These are phyloP conservation scores for Nothoprocta perdicaria DNA, from an alignment of 2,113 vertebrate species.

Conservation along the genomic window DNA sequence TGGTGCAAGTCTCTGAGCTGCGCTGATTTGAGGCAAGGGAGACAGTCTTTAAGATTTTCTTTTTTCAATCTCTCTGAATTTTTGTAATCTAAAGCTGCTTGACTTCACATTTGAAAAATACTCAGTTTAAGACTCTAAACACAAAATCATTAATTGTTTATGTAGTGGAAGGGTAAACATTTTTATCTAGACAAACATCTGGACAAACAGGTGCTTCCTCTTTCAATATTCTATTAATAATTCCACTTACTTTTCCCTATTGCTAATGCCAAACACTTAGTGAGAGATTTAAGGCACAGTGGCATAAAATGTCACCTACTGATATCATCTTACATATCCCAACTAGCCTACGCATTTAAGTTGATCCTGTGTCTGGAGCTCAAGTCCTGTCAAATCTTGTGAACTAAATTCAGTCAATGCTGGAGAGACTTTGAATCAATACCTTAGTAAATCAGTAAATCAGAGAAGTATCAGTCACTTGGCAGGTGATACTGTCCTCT, in stretches of 20 bases:
- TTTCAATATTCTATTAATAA: slow-evolving; percentile 43
- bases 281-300: slow-evolving; percentile 52
- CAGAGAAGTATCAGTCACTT: not conserved
- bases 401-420: not conserved
- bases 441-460: not conserved
- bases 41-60: not conserved
- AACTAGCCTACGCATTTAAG: not conserved
- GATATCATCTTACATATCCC: not conserved
- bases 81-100: not conserved
- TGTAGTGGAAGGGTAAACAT: not conserved
- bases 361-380: not conserved
- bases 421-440: not conserved
- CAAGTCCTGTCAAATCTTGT: not conserved
- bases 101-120: not conserved
- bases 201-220: slow-evolving; percentile 42
- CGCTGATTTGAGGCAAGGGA: not conserved
- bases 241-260: not conserved
- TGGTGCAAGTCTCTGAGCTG: not conserved
- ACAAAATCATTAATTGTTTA: not conserved
- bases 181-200: slow-evolving; percentile 34
- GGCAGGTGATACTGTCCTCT: not conserved
- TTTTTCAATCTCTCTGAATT: not conserved
- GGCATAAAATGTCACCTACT: slow-evolving; percentile 28
- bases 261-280: slow-evolving; percentile 25
- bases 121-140: not conserved